Base-by-base conservation (phyloP, 2,113 vertebrate genomes). In the Donacobius atricapilla region DNA sequence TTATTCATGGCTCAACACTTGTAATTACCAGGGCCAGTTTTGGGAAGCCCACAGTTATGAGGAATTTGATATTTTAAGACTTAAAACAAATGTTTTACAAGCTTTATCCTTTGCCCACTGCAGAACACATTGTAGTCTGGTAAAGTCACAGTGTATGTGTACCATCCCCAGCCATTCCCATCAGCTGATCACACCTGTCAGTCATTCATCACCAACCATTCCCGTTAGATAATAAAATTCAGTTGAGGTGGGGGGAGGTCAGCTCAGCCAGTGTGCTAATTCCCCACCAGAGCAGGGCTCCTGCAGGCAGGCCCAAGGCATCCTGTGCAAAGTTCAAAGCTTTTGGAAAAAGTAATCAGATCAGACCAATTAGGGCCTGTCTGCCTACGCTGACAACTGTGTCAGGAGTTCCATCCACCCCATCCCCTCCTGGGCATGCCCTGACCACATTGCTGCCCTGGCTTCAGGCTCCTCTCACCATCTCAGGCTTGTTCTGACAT, bases 31-130 rank as follows among this genome's bases (percentile, higher is more conserved):
- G 95, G 83, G 92, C 97, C 96, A 86, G 94, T 94, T 96, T 97
- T 96, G 71, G 72, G 94, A 92, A 94, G 97, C 92, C 69, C 91
- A 17, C 77, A 70, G 96, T 98, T 97, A 95, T 13, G 40, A 97
- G 98, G 97, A 98, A 98, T 97, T 96, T 97, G 98, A 98, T 98
- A 98, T 98, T 98, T 98, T 98, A 98, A 98, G 98, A 98, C 98
- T 97, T 98, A 98, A 98, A 98, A 97, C 97, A 98, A 98, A 98
- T 96, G 97, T 98, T 98, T 98, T 97, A 97, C 94, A 94, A 97
- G 94, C 91, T 97, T 96, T 86, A 96, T 96, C 95, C 93, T 94
- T 93, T 93, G 84, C 96, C 94, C 64, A 73, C 94, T 97, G 97
- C 93, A 87, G 96, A 95, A 94, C 78, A 83, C 87, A 96, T 97